Evolutionary conservation across 2,113 vertebrate species (phyloP).

Genomic region (Mugil cephalus): DNA sequence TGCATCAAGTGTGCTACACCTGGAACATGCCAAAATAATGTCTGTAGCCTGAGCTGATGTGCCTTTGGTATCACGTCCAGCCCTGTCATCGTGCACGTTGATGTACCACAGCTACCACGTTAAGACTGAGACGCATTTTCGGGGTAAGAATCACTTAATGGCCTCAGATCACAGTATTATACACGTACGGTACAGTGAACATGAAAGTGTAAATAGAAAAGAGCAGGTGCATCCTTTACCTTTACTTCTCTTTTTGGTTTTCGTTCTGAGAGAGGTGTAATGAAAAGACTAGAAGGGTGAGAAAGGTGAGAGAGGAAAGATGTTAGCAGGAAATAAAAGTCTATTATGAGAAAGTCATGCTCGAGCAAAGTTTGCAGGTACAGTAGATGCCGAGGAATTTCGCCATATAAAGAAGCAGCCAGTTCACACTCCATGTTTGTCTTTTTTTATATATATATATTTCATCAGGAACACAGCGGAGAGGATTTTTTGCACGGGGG

Average conservation of each 20-base stretch:
- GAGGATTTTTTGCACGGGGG: conserved; percentile 54
- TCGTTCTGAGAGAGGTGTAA: conserved; percentile 91
- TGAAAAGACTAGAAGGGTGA: conserved; percentile 87
- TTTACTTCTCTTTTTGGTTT: conserved; percentile 93
- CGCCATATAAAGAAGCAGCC: not conserved
- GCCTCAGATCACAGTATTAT: not conserved
- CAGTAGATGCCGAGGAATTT: conserved; percentile 6
- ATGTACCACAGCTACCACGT: not conserved
- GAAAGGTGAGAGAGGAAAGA: conserved; percentile 33
- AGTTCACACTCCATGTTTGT: conserved; percentile 15
- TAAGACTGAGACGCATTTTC: not conserved
- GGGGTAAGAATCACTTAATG: not conserved
- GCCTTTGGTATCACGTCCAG: conserved; percentile 6
- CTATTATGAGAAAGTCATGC: not conserved
- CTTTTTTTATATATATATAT: conserved; percentile 33
- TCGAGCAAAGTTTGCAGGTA: not conserved
- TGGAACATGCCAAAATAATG: conserved; percentile 6
- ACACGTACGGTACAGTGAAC: not conserved
- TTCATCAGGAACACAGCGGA: conserved; percentile 39
- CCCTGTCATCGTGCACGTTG: conserved; percentile 12
- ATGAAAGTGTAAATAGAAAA: not conserved
- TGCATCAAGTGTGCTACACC: conserved; percentile 1
- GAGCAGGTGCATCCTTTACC: conserved; percentile 77
- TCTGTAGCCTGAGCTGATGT: not conserved
- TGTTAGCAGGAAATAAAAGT: conserved; percentile 22